phyloP scores from a whole-genome alignment of 2,888 invertebrate species.

The Coecobrya sp. region DNA sequence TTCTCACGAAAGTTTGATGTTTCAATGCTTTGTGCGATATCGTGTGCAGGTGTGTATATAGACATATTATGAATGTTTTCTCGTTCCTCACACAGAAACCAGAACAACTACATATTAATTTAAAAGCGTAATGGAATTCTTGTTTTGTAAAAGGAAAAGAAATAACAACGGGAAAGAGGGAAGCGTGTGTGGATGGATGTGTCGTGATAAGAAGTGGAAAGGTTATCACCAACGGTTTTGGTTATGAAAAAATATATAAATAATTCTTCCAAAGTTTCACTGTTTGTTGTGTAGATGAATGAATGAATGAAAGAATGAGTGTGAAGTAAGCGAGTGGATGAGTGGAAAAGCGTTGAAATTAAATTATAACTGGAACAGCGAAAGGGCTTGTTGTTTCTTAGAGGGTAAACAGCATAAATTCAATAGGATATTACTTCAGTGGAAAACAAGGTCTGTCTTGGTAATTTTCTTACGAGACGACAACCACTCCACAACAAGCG shows the following conservation, averaged over 20 bases:
- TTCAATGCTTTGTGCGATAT: neutral
- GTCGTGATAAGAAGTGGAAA: conserved; percentile 31
- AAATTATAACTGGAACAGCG: conserved; percentile 68
- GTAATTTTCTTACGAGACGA: conserved; percentile 44
- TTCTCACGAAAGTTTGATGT: conserved; percentile 79
- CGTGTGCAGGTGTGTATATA: neutral
- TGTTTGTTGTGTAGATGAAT: neutral
- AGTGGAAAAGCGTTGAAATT: conserved; percentile 77
- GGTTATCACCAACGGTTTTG: conserved; percentile 15
- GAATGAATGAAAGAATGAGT: conserved; percentile 55
- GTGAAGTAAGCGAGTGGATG: conserved; percentile 30
- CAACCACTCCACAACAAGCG: conserved; percentile 15
- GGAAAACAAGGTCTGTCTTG: conserved; percentile 13
- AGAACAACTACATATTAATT: conserved; percentile 78
- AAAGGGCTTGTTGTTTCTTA: conserved; percentile 36
- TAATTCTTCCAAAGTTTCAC: neutral
- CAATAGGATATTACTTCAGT: conserved; percentile 12
- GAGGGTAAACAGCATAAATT: conserved; percentile 23
- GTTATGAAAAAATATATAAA: neutral
- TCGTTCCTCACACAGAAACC: conserved; percentile 12
- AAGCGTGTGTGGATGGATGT: neutral
- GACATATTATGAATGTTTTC: neutral
- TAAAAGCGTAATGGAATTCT: conserved; percentile 77
- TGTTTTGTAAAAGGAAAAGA: conserved; percentile 43
- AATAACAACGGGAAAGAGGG: neutral